These are phyloP conservation scores for Oryzias melastigma DNA, from an alignment of 2,113 vertebrate species.

Conservation along the genomic window DNA sequence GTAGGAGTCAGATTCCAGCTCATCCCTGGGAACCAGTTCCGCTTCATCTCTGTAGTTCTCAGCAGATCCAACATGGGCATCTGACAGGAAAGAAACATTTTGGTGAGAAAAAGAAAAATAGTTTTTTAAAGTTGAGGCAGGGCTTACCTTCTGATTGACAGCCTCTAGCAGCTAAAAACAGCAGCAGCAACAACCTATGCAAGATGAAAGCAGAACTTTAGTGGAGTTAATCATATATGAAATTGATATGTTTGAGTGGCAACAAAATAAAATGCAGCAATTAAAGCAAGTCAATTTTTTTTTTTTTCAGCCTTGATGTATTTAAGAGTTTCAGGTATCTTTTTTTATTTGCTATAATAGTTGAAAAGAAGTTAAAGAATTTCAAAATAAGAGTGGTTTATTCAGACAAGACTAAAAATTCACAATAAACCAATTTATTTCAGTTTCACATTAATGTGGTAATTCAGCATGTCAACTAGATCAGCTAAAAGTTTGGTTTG, in stretches of 20 bases:
- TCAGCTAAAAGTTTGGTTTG: neutral
- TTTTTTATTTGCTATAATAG: no score
- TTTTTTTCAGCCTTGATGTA: no score
- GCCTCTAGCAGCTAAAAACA: slow-evolving; percentile 4
- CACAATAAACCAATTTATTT: no score
- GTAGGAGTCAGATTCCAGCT: neutral
- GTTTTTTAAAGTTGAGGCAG: neutral
- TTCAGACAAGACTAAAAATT: no score
- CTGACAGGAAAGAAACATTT: neutral
- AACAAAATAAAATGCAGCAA: no score
- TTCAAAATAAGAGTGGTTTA: no score
- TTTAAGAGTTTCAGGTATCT: no score
- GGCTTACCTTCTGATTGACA: slow-evolving; percentile 17
- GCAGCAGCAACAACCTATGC: slow-evolving; percentile 20
- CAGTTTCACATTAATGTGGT: no score
- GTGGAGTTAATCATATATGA: no score
- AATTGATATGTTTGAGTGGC: no score
- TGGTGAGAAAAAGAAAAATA: neutral
- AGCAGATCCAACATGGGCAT: slow-evolving; percentile 1
- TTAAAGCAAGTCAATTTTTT: no score
- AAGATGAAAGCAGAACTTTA: neutral
- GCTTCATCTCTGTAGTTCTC: neutral
- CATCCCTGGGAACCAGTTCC: neutral
- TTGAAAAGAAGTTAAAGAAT: no score
- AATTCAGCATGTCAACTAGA: neutral